Evolutionary conservation across 2,888 invertebrate species (phyloP), one percentile per base, ranked within the genome.

Genomic region (Cremastinae sp.): DNA sequence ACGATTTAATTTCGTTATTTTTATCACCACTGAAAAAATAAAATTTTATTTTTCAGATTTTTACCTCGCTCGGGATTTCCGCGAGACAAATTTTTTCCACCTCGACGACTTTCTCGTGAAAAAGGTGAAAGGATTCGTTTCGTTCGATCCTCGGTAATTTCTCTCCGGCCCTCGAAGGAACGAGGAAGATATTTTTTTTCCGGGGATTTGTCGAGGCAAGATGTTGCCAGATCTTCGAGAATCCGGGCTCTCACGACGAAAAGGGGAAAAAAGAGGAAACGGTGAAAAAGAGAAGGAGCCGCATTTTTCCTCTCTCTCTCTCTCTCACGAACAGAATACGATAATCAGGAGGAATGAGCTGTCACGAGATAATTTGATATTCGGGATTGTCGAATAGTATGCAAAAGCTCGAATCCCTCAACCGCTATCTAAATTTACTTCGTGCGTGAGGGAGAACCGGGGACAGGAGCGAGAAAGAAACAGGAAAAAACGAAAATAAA

Each of bases 321-420:
- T 2, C 5, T 12, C 2, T 37, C 9, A 9, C 20, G 51, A 9
- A 10, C 51, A 10, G 43, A 55, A 65, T 62, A 18, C 22, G 64
- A 59, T 39, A 45, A 74, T 20, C 66, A 28, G 61, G 74, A 75
- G 71, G 68, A 79, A 79, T 79, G 78, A 79, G 71, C 79, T 75
- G 79, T 79, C 78, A 75, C 69, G 58, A 45, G 69, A 74, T 78
- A 78, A 79, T 79, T 76, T 72, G 72, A 74, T 76, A 58, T 58
- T 78, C 56, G 62, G 45, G 58, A 22, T 49, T 16, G 39, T n/a
- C 43, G 16, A 20, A 10, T 14, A 10, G 12, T 9, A 10, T 39
- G 28, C 14, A 18, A 41, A 51, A 22, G 8, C 7, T 39, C 7
- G 5, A 2, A 22, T 59, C 20, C 51, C 16, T 28, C 45, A 16